A percentile compares a stretch with the other conserved stretches of the same genome.
These are phyloP conservation scores for Enteromius fasciolatus DNA, from an alignment of 2,797 vertebrate genomes.

Conservation along the genomic window DNA sequence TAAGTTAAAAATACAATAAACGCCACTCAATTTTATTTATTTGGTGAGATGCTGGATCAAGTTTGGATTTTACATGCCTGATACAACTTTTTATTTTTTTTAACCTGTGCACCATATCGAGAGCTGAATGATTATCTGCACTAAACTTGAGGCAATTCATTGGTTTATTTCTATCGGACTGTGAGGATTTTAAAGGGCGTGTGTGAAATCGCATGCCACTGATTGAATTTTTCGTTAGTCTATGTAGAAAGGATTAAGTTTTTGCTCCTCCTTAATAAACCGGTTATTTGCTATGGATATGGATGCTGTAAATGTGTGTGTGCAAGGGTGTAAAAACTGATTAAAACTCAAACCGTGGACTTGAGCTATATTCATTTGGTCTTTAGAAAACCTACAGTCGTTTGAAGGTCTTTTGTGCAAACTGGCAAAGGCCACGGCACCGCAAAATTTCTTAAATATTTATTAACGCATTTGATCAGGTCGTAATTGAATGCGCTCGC, in stretches of 20 bases:
- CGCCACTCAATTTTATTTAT: not conserved
- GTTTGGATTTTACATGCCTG: not conserved
- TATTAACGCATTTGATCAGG: slow-evolving; percentile 70
- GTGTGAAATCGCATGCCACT: slow-evolving; percentile 2
- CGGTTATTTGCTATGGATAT: slow-evolving; percentile 24
- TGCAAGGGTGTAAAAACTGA: not conserved
- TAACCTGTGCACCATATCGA: not conserved
- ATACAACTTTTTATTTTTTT: not conserved
- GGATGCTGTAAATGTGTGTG: not conserved
- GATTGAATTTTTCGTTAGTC: not conserved
- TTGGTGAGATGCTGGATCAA: not conserved
- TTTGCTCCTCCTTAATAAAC: slow-evolving; percentile 18
- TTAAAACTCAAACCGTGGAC: slow-evolving; percentile 15
- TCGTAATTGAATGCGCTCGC: slow-evolving; percentile 73
- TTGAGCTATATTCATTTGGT: slow-evolving; percentile 2
- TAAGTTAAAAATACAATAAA: slow-evolving; percentile 6
- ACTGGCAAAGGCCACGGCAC: not conserved
- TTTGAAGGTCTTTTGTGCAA: slow-evolving; percentile 21
- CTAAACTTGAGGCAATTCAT: not conserved
- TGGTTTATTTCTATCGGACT: not conserved
- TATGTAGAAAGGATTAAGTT: slow-evolving; percentile 7
- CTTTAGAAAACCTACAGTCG: slow-evolving; percentile 17
- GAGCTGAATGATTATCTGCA: not conserved
- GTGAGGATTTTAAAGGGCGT: not conserved
- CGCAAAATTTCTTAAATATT: slow-evolving; percentile 51